Percentiles rank a stretch among this genome's conserved stretches.
These are phyloP conservation scores for Galagoides demidoff DNA, from an alignment of 2,797 vertebrate species.

Conservation along the genomic window DNA sequence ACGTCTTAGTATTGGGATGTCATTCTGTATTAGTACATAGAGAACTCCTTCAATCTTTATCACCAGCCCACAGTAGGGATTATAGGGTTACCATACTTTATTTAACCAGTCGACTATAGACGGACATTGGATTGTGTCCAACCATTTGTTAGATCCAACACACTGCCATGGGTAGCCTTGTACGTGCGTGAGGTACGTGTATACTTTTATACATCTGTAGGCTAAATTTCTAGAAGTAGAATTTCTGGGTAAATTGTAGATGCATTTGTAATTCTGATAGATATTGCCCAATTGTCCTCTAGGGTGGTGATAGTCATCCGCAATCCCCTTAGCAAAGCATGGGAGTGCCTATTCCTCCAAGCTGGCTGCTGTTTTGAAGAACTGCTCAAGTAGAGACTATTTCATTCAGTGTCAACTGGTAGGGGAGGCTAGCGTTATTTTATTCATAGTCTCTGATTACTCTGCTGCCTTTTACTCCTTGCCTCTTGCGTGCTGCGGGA, in stretches of 20 bases:
- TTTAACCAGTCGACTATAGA: background rate
- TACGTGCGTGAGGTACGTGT: accelerated
- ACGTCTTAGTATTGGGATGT: background rate
- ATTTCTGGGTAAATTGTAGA: background rate
- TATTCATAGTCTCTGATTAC: background rate
- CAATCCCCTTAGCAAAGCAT: background rate
- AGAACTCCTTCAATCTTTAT: background rate
- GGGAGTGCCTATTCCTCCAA: background rate
- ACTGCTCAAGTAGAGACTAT: background rate
- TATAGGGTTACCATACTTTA: background rate
- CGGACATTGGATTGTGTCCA: background rate
- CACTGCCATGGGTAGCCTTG: background rate
- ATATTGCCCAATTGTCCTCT: background rate
- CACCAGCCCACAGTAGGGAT: background rate
- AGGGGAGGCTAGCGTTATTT: background rate
- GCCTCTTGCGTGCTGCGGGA: background rate
- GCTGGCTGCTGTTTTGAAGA: background rate
- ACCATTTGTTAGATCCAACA: background rate
- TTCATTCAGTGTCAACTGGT: background rate
- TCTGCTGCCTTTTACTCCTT: background rate
- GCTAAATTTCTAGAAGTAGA: background rate
- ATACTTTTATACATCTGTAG: background rate
- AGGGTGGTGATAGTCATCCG: accelerated
- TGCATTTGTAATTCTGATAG: background rate
- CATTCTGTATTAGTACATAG: background rate